Base-by-base conservation (phyloP, 2,888 invertebrate species). In the Dicyrtomina minuta region DNA sequence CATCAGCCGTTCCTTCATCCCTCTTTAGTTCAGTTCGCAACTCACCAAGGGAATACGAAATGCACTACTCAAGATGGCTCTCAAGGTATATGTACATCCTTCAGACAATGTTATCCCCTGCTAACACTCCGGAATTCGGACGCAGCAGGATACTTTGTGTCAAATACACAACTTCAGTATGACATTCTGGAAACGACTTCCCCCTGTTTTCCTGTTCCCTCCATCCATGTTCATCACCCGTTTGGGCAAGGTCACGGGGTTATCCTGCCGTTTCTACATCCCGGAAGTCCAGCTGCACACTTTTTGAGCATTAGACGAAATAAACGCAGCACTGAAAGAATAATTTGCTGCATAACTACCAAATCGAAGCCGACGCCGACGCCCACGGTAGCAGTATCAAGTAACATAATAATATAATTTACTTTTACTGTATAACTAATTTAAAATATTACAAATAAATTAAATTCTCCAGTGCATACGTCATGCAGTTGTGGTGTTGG, bases 151-250 rank as follows among this genome's bases (percentile, higher is more conserved):
- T 12, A 22, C 15, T 26, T 27, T 1, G 20, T 27, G 6, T 6
- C 15, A 15, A 55, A 26, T 26, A 26, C 6, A 2, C 55, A 55
- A 24, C 26, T 55, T 13, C 24, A 55, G 26, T 20, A 62, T 17
- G 62, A 62, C 17, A 17, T 62, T n/a, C 6, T 62, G 33, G 62
- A 44, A 15, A 27, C 49, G 0, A 62, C 39, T 1, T 49, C 33
- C 10, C 51, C 49, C 3, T 62, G 62, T 12, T 58, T 58, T 58
- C n/a, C 58, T 5, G 4, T 8, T 5, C 33, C 8, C 33, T 5
- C 33, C 3, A 33, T 33, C 33, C 33, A 33, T 33, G 33, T 8
- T 8, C 33, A 33, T 8, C 33, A 33, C 33, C 3, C 15, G 22
- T 26, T 2, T 26, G 24, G n/a, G 4, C n/a, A 55, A 20, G 15